These are phyloP conservation scores for Thera obeliscata DNA, from an alignment of 2,888 invertebrate species.

Conservation along the genomic window DNA sequence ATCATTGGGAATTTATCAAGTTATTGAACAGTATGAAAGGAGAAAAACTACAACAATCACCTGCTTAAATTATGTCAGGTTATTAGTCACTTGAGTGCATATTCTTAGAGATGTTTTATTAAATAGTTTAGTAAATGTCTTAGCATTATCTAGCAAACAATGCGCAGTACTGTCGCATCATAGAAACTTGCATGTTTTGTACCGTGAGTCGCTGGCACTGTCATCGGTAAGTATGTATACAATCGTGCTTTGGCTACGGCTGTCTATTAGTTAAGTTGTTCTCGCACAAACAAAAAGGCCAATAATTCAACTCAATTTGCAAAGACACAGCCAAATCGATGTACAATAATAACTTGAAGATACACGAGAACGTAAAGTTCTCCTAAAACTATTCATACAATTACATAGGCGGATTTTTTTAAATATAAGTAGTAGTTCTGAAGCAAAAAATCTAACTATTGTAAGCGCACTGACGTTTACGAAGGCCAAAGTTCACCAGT, in stretches of 20 bases:
- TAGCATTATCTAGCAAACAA: not conserved
- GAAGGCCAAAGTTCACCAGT: not conserved
- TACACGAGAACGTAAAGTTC: slow-evolving; percentile 1
- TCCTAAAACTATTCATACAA: slow-evolving; percentile 6
- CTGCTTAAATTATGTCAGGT: not conserved
- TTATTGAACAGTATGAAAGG: not conserved
- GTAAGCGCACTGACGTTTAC: not conserved
- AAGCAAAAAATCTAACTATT: slow-evolving; percentile 1
- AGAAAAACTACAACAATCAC: not conserved
- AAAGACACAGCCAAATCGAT: slow-evolving; percentile 20
- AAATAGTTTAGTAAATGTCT: not conserved
- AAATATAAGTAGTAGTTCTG: not conserved
- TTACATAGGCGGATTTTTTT: slow-evolving; percentile 16
- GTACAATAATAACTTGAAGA: slow-evolving; percentile 8
- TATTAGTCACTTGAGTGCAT: not conserved
- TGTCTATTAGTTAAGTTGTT: not conserved
- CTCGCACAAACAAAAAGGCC: slow-evolving; percentile 6
- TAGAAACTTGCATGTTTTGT: not conserved
- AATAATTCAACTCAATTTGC: slow-evolving; percentile 7
- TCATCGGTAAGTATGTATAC: not conserved
- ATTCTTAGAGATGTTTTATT: not conserved
- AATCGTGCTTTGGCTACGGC: slow-evolving; percentile 3
- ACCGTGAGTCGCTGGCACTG: slow-evolving; percentile 7
- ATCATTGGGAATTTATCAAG: too few relatives aligned
- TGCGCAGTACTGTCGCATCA: slow-evolving; percentile 1